phyloP scores from a whole-genome alignment of 1,140 invertebrate genomes.

The Lepidurus apus region DNA sequence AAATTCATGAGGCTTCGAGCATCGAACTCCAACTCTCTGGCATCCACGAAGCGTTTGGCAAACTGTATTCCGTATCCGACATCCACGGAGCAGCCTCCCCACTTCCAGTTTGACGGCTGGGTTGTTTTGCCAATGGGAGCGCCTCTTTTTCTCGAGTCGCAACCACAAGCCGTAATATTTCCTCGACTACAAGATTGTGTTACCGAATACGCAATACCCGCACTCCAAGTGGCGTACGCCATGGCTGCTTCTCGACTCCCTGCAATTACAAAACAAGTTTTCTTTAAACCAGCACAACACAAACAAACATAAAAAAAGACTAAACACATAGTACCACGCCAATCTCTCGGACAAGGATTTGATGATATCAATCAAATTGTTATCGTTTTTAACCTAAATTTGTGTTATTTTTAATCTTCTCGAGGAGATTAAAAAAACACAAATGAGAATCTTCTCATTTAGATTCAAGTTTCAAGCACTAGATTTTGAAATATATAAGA shows the following conservation, averaged over 20 bases:
- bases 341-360: no score
- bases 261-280: constrained; percentile 43
- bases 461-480: no score
- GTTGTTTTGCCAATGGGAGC: constrained; percentile 28
- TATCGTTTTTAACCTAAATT: no score
- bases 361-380: no score
- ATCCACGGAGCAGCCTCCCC: constrained; percentile 82
- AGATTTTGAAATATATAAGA: no score
- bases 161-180: constrained; percentile 80
- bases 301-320: not conserved
- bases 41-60: constrained; percentile 74
- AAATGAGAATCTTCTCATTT: no score
- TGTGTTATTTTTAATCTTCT: no score
- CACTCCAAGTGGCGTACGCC: constrained; percentile 83
- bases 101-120: constrained; percentile 58
- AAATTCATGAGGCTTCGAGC: constrained; percentile 89
- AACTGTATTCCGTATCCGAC: constrained; percentile 70
- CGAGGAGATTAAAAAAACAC: no score
- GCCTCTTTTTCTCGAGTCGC: constrained; percentile 52
- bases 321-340: no score
- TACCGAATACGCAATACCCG: constrained; percentile 83
- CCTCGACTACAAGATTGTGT: constrained; percentile 83
- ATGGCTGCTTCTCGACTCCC: constrained; percentile 86
- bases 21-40: constrained; percentile 73
- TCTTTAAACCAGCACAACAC: not conserved